phyloP scores from a whole-genome alignment of 2,888 invertebrate genomes.

The Xanthostigma xanthostigma region DNA sequence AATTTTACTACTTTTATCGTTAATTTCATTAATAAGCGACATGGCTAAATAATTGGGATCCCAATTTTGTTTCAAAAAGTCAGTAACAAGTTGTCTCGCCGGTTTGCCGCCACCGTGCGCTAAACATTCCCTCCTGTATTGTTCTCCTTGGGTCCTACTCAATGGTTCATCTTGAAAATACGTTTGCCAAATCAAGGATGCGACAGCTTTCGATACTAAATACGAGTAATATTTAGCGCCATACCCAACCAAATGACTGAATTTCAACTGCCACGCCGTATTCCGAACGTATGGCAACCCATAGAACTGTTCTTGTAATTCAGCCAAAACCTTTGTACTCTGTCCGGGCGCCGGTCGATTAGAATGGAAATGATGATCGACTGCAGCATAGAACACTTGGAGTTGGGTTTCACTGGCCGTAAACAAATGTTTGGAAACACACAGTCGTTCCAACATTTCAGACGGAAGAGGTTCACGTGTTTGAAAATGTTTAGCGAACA shows the following conservation, averaged over 20 bases:
- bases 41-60: constrained; percentile 63
- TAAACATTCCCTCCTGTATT: constrained; percentile 60
- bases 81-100: constrained; percentile 59
- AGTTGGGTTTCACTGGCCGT: constrained; percentile 78
- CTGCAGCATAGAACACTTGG: constrained; percentile 76
- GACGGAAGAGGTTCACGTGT: constrained; percentile 74
- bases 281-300: constrained; percentile 73
- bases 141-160: constrained; percentile 59
- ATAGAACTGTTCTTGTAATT: constrained; percentile 71
- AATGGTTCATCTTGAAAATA: constrained; percentile 71
- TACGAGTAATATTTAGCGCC: constrained; percentile 99
- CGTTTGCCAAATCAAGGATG: constrained; percentile 83
- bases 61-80: constrained; percentile 62
- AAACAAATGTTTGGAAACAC: constrained; percentile 75
- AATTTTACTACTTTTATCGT: constrained; percentile 40
- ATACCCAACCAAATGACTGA: constrained; percentile 93
- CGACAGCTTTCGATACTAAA: constrained; percentile 83
- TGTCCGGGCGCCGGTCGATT: constrained; percentile 32
- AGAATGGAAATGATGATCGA: constrained; percentile 84
- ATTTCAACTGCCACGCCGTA: constrained; percentile 93
- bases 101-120: constrained; percentile 80
- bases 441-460: constrained; percentile 61
- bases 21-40: constrained; percentile 63
- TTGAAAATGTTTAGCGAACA: constrained; percentile 82
- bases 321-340: constrained; percentile 60